These are phyloP conservation scores for Dendrolimus houi DNA, from an alignment of 2,888 invertebrate genomes.

Conservation along the genomic window DNA sequence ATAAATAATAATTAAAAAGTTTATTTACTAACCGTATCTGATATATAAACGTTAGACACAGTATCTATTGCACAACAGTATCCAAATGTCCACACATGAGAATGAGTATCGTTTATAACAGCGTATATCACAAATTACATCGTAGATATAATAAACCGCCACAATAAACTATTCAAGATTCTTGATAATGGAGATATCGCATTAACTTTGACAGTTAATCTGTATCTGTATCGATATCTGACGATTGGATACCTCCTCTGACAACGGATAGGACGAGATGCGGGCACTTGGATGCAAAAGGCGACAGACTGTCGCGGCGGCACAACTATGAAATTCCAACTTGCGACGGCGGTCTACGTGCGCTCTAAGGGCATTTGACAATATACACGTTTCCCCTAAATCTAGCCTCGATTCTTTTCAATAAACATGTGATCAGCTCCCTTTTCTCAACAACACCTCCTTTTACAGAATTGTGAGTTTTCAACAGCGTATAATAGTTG, in stretches of 20 bases:
- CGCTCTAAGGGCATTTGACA: slow-evolving; percentile 42
- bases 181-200: slow-evolving; percentile 35
- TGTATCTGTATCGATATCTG: not conserved
- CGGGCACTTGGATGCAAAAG: slow-evolving; percentile 28
- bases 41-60: not conserved
- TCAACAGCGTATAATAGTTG: slow-evolving; percentile 16
- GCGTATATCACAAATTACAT: slow-evolving; percentile 27
- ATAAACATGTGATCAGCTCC: slow-evolving; percentile 25
- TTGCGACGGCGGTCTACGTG: slow-evolving; percentile 36
- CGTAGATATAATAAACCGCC: slow-evolving; percentile 26
- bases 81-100: slow-evolving; percentile 16
- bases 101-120: slow-evolving; percentile 20
- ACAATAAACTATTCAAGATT: slow-evolving; percentile 32
- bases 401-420: slow-evolving; percentile 39
- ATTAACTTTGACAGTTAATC: slow-evolving; percentile 17
- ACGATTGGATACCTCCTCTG: slow-evolving; percentile 24
- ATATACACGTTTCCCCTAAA: slow-evolving; percentile 32
- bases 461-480: slow-evolving; percentile 13
- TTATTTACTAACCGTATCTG: not conserved
- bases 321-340: slow-evolving; percentile 24
- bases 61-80: slow-evolving; percentile 19
- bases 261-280: slow-evolving; percentile 52
- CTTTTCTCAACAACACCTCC: slow-evolving; percentile 17
- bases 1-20: not conserved
- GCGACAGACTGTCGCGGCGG: slow-evolving; percentile 36